Evolutionary conservation across 2,888 invertebrate species (phyloP), one percentile per base, ranked within the genome.

Genomic region (Drosophila subsilvestris): DNA sequence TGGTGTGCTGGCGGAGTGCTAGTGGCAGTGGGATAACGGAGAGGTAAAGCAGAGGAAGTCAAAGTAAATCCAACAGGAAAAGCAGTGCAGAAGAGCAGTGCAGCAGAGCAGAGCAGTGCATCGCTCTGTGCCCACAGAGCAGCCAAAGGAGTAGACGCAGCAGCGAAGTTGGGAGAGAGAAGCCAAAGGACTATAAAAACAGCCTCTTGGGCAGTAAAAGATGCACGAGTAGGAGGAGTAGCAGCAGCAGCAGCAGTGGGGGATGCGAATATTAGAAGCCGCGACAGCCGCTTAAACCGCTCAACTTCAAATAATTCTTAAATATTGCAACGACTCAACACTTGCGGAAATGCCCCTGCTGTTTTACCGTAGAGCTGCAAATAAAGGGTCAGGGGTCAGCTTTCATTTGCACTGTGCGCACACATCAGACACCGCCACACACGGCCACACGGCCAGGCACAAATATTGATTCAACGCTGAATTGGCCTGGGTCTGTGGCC

Each of bases 381-480:
- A 7, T 14, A 7, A n/a, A n/a, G 37, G 37, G 37, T n/a, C 37
- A 37, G 37, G 37, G 37, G 37, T n/a, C 37, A 37, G 37, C 14
- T 7, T 7, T 55, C 43, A 7, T n/a, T 37, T n/a, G 1, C 37
- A 37, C n/a, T 67, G 68, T 44, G 55, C 66, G 17, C 53, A 49
- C 49, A 49, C n/a, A 29, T 14, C n/a, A n/a, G n/a, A n/a, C n/a
- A n/a, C n/a, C n/a, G n/a, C n/a, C n/a, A n/a, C n/a, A n/a, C n/a
- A n/a, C n/a, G n/a, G 27, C 17, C 32, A 44, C 63, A 22, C 50
- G 4, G 47, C 20, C 66, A 10, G 27, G 56, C 32, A 69, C 80
- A 81, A 81, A 81, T 83, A 86, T 81, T 81, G 86, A 78, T 57
- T 62, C 78, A 78, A 71, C 86, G 69, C 47, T 69, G 59, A 70